Evolutionary conservation across 2,797 vertebrate genomes (phyloP).

Genomic region (Bufotes viridis): DNA sequence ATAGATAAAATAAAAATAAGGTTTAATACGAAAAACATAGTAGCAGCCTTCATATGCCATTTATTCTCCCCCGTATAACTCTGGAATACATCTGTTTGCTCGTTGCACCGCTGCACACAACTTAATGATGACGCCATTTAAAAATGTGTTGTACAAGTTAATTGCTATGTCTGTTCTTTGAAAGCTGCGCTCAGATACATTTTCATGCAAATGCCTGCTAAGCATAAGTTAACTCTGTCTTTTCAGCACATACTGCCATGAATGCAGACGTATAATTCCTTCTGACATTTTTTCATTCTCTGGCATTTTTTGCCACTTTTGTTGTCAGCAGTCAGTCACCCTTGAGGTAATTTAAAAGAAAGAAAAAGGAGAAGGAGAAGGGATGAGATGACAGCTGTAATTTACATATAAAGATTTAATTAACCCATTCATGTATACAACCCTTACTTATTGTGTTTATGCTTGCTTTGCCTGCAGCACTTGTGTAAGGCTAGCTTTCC

Average conservation of each 20-base stretch:
- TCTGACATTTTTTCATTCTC: conserved; percentile 44
- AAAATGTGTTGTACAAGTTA: conserved; percentile 53
- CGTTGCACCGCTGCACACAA: conserved; percentile 48
- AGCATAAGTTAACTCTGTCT: conserved; percentile 40
- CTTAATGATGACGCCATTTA: conserved; percentile 51
- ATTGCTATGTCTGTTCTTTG: conserved; percentile 55
- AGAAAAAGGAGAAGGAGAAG: background rate
- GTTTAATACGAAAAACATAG: background rate
- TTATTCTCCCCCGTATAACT: background rate
- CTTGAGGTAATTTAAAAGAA: conserved; percentile 44
- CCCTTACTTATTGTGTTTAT: background rate
- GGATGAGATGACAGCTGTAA: conserved; percentile 23
- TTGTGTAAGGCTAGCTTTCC: no score
- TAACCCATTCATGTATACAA: background rate
- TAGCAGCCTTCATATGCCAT: background rate
- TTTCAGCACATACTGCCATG: conserved; percentile 36
- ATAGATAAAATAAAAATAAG: conserved; percentile 13
- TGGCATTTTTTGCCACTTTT: conserved; percentile 35
- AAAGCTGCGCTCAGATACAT: conserved; percentile 48
- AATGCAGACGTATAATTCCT: conserved; percentile 42
- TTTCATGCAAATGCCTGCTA: conserved; percentile 58
- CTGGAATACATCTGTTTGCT: conserved; percentile 41
- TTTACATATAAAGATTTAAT: conserved; percentile 48
- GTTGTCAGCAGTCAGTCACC: conserved; percentile 54
- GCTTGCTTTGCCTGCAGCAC: no score